phyloP scores from a whole-genome alignment of 2,797 vertebrate species.

The Bufotes viridis region DNA sequence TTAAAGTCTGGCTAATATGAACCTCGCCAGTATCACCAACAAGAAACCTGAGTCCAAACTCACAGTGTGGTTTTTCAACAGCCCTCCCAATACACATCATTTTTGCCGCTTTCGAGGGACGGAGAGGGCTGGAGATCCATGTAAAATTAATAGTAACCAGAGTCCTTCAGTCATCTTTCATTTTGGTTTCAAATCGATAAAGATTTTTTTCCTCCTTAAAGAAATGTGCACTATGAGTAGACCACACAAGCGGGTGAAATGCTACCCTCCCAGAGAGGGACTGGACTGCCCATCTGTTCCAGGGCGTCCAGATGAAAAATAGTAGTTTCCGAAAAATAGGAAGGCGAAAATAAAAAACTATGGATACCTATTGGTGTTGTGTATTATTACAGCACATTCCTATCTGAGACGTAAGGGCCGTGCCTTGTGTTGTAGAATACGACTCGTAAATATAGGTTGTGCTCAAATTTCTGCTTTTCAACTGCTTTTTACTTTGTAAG shows the following conservation, averaged over 20 bases:
- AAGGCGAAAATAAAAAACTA: slow-evolving; percentile 52
- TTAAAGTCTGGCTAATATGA: slow-evolving; percentile 63
- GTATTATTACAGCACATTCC: slow-evolving; percentile 24
- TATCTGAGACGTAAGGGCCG: not conserved
- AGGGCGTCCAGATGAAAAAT: slow-evolving; percentile 56
- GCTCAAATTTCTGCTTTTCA: not conserved
- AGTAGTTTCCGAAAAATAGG: slow-evolving; percentile 37
- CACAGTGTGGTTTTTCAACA: slow-evolving; percentile 58
- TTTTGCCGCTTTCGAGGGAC: slow-evolving; percentile 59
- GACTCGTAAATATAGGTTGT: not conserved
- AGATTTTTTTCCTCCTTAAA: slow-evolving; percentile 52
- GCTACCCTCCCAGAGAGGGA: slow-evolving; percentile 56
- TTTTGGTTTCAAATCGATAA: slow-evolving; percentile 64
- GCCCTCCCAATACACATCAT: slow-evolving; percentile 59
- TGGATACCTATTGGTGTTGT: slow-evolving; percentile 28
- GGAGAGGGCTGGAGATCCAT: slow-evolving; percentile 43
- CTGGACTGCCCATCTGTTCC: slow-evolving; percentile 57
- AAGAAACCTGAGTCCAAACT: slow-evolving; percentile 58
- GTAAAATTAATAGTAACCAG: slow-evolving; percentile 63
- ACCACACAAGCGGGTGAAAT: slow-evolving; percentile 59
- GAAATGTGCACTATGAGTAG: slow-evolving; percentile 57
- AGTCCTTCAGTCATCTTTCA: slow-evolving; percentile 65
- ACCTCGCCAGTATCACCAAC: slow-evolving; percentile 64
- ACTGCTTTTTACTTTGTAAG: not conserved
- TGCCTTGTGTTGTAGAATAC: not conserved